These are phyloP conservation scores for Dendrolimus punctatus DNA, from an alignment of 1,140 invertebrate genomes.

Conservation along the genomic window DNA sequence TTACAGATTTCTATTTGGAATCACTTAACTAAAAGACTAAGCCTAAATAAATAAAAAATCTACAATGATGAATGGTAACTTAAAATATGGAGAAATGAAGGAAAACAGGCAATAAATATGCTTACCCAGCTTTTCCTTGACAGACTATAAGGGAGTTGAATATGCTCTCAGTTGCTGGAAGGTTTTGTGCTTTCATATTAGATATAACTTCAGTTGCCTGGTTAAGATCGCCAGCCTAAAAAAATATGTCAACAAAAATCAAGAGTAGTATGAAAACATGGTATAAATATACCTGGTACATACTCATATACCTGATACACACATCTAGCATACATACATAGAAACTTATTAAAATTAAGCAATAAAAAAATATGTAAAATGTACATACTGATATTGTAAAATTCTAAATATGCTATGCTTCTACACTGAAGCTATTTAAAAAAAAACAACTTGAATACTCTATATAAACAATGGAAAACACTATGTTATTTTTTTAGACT, in stretches of 20 bases:
- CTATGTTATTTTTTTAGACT: no score
- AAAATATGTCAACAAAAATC: no score
- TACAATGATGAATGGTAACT: neutral
- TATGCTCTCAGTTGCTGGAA: slow-evolving; percentile 72
- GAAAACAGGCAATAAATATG: neutral
- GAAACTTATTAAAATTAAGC: no score
- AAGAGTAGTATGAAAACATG: no score
- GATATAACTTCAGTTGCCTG: slow-evolving; percentile 74
- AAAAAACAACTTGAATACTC: no score
- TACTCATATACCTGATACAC: neutral
- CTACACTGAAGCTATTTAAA: no score
- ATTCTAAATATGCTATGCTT: no score
- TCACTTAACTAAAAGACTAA: no score
- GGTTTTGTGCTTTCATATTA: slow-evolving; percentile 72
- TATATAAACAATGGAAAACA: no score
- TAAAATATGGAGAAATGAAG: neutral
- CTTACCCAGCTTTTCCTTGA: slow-evolving; percentile 71
- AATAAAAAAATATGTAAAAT: no score
- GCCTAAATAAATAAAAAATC: neutral
- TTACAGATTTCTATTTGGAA: no score
- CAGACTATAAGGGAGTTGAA: slow-evolving; percentile 75
- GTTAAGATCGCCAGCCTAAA: slow-evolving; percentile 72
- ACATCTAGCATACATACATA: neutral
- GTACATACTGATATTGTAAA: no score
- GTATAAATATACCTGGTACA: neutral